phyloP scores from a whole-genome alignment of 2,113 vertebrate genomes.

The Poeciliopsis occidentalis region DNA sequence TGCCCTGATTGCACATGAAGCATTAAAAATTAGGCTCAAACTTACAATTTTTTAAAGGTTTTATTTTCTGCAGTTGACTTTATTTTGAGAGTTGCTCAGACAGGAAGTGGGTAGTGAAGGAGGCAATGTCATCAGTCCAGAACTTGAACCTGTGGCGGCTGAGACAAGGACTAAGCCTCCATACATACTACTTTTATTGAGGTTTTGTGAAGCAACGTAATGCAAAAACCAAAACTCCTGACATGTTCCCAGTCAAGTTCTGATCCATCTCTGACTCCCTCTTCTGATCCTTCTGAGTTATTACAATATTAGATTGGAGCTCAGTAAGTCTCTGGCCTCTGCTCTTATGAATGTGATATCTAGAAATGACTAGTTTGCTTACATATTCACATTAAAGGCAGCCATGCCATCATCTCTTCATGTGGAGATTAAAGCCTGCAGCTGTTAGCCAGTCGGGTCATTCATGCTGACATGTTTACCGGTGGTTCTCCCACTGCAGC shows the following conservation, averaged over 20 bases:
- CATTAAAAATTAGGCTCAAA: neutral
- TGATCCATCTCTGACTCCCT: conserved; percentile 35
- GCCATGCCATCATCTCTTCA: neutral
- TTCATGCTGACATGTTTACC: conserved; percentile 13
- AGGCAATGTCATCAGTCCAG: too few relatives aligned
- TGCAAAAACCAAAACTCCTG: too few relatives aligned
- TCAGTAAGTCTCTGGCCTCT: too few relatives aligned
- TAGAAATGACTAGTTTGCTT: conserved; percentile 28
- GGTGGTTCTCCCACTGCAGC: conserved; percentile 28
- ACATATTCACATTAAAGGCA: conserved; percentile 36
- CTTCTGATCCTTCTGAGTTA: conserved; percentile 39
- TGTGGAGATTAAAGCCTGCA: conserved; percentile 52
- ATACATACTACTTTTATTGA: neutral
- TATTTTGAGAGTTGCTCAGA: too few relatives aligned
- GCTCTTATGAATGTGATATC: conserved; percentile 16
- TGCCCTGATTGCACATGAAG: neutral
- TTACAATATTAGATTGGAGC: neutral
- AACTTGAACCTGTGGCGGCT: too few relatives aligned
- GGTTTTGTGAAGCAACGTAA: neutral
- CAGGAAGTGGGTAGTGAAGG: too few relatives aligned
- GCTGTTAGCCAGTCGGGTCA: neutral
- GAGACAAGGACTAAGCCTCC: too few relatives aligned
- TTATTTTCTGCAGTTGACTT: too few relatives aligned
- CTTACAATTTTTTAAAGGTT: too few relatives aligned
- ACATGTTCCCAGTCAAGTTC: neutral